phyloP scores from a whole-genome alignment of 2,113 vertebrate species.

The Gopherus evgoodei region DNA sequence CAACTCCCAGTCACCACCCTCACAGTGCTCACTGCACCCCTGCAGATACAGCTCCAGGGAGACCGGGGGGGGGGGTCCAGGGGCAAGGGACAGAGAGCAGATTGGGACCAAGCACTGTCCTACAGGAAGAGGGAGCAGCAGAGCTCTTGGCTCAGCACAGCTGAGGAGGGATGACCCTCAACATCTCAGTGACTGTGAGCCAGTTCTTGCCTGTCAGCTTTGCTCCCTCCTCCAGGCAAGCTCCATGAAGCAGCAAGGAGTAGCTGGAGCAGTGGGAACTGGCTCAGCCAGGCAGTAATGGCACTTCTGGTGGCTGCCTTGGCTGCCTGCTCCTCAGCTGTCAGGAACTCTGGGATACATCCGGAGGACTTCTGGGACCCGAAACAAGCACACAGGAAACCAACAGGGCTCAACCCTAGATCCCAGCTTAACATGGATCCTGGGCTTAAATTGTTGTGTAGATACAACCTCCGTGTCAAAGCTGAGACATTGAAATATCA shows the following conservation, averaged over 20 bases:
- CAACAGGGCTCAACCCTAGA: neutral
- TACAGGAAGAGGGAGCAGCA: neutral
- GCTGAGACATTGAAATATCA: neutral
- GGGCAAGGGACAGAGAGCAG: neutral
- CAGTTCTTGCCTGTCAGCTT: neutral
- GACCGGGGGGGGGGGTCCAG: accelerated
- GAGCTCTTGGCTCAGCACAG: neutral
- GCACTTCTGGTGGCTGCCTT: too few species aligned
- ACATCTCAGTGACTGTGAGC: too few species aligned
- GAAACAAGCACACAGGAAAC: too few species aligned
- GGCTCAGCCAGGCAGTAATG: too few species aligned
- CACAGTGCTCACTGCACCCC: neutral
- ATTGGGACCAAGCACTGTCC: neutral
- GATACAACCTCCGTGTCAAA: neutral
- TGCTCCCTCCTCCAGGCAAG: neutral
- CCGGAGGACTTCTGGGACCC: too few species aligned
- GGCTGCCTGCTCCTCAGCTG: too few species aligned
- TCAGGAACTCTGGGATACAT: too few species aligned
- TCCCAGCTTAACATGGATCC: neutral
- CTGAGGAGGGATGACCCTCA: neutral
- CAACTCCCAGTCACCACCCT: neutral
- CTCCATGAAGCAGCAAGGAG: neutral
- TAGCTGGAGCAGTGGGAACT: neutral
- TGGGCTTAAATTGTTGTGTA: neutral
- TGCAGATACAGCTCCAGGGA: neutral